Evolutionary conservation across 2,113 vertebrate species (phyloP).

Genomic region (Serranochromis macrocephalus): DNA sequence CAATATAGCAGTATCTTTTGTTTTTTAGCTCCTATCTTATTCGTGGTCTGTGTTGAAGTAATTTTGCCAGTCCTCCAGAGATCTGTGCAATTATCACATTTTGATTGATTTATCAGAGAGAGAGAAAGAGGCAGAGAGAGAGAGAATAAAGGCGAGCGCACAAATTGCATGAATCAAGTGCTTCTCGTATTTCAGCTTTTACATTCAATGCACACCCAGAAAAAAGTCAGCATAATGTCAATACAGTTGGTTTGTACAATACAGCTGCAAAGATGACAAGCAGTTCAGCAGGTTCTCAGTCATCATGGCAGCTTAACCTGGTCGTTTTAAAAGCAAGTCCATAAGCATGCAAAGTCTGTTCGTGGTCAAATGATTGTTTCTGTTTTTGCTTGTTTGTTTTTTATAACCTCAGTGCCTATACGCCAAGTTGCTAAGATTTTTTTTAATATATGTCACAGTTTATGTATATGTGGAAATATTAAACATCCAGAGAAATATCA

Average conservation of each 20-base stretch:
- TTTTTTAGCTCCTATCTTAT: background rate
- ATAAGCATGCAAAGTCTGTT: background rate
- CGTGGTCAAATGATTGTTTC: background rate
- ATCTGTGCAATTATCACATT: background rate
- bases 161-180: background rate
- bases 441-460: background rate
- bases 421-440: background rate
- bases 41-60: background rate
- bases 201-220: background rate
- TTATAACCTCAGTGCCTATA: background rate
- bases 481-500: background rate
- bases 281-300: background rate
- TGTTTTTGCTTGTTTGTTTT: background rate
- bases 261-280: background rate
- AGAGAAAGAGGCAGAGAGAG: background rate
- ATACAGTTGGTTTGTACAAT: background rate
- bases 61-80: background rate
- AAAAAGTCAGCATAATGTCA: background rate
- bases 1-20: background rate
- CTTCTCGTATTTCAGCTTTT: background rate
- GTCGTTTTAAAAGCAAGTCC: background rate
- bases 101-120: conserved; percentile 11
- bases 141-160: background rate
- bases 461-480: background rate
- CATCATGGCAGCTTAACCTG: background rate